Evolutionary conservation across 2,888 invertebrate species (phyloP), one percentile per base, ranked within the genome.

Genomic region (Cepaea hortensis): DNA sequence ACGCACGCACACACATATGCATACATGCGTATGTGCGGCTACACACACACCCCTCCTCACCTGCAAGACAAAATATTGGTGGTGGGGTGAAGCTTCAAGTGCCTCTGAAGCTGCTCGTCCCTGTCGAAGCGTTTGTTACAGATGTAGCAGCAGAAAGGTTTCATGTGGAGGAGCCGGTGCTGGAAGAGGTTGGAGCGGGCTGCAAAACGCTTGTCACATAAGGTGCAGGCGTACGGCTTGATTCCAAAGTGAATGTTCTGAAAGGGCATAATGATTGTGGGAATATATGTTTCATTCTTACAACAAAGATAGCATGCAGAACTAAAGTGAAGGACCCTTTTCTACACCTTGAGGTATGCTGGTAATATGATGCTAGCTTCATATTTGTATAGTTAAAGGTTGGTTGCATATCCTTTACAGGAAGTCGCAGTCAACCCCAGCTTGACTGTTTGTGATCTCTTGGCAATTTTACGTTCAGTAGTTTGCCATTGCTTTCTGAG

Each of bases 181-280:
- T 92, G 92, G 77, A 93, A 91, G 35, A 92, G 89, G 87, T 93
- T 93, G 13, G 92, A 93, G 5, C 92, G 87, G 50, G 93, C 93
- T 62, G 93, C 92, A 88, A 93, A 93, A 11, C 91, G 80, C 85
- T 92, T 93, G 88, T 92, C 92, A 86, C 93, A 93, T 86, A 92
- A 85, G n/a, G 87, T 91, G 80, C 93, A 93, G 35, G 92, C 92
- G 84, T 93, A 93, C 3, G 93, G 93, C 75, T 92, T 91, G 75
- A 92, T 92, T 20, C 93, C 93, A 88, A 91, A 93, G 89, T 93
- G 93, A 48, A 93, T 91, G 85, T 93, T 93, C 88, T 93, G 81
- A 50, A 65, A 76, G 13, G 13, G 13, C 20, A 65, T 23, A 81
- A 81, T 62, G 20, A 9, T 65, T 81, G 18, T 3, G 65, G 11